Percentiles rank a stretch among this genome's conserved stretches.
Conservation (phyloP, 2,797 vertebrate genomes). For the Phataginus tetradactyla region DNA sequence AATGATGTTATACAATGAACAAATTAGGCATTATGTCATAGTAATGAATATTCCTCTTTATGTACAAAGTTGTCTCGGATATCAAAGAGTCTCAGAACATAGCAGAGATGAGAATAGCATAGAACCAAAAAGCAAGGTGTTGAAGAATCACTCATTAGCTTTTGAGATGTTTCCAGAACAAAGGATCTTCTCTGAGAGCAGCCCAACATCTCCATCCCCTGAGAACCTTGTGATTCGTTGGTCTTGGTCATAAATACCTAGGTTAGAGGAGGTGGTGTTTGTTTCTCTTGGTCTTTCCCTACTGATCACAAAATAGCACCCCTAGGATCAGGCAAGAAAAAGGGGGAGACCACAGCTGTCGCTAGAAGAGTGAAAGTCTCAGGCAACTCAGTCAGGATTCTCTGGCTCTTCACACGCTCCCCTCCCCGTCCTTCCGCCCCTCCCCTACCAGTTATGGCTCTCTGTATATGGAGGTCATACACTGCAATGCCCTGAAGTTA, state of each 20-base stretch:
- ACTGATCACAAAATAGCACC: background rate
- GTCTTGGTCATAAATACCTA: background rate
- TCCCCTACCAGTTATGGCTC: background rate
- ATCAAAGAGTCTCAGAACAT: background rate
- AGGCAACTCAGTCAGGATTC: background rate
- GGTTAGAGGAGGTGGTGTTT: background rate
- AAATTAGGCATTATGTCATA: background rate
- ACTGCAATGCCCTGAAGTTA: background rate
- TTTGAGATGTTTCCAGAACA: background rate
- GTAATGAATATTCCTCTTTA: background rate
- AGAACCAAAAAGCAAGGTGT: background rate
- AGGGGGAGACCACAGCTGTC: background rate
- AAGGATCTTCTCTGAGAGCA: background rate
- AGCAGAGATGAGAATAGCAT: background rate
- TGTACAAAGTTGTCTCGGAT: background rate
- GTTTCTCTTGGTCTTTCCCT: background rate
- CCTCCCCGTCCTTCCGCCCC: no score
- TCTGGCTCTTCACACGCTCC: no score
- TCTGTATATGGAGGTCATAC: background rate
- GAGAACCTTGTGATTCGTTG: background rate
- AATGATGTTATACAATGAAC: background rate
- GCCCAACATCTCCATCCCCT: background rate
- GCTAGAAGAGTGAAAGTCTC: background rate
- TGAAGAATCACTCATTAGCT: background rate
- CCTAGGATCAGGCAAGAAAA: background rate